Evolutionary conservation across 2,797 vertebrate genomes (phyloP), one percentile per base, ranked within the genome.

Genomic region (Eleutherodactylus coqui): DNA sequence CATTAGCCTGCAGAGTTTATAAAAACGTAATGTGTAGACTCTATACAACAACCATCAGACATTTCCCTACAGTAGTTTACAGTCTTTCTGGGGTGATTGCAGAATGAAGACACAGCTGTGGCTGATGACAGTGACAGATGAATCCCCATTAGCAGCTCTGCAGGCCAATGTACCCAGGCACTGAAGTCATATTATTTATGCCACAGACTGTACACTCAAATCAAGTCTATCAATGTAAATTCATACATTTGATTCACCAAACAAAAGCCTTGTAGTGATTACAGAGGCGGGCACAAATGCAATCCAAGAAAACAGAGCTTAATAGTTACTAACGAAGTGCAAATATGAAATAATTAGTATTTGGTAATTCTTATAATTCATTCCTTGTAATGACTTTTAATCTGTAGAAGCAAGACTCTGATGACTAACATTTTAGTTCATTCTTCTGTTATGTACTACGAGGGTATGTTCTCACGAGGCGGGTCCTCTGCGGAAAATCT

Each of bases 81-180:
- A 45, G 70, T 45, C 27, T 64, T 34, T 43, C 78, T 21, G 19
- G 45, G 67, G 45, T 70, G 64, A 82, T n/a, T 79, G 43, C 53
- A 67, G 67, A 75, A 3, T 67, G 45, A 72, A 86, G 84, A 38
- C 84, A 73, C 82, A 86, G 88, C 83, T 87, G 83, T 79, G 83
- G 81, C 34, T 29, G 36, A 36, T 58, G 45, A 51, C 77, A 84
- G 69, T 76, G 88, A 82, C 75, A 90, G 72, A 83, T 73, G 81
- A 77, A 72, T 51, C 70, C 82, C 85, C 62, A 79, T 88, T 86
- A 86, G 83, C 84, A 34, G 83, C 81, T 88, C 85, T 81, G 62
- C 81, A 85, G 45, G 75, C 75, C 41, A 83, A 53, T 0, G 0
- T 60, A 77, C 0, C 51, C n/a, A 75, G 55, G 55, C 58, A 17